Base-by-base conservation (phyloP, 2,888 invertebrate species). In the Chloroclysta siterata region DNA sequence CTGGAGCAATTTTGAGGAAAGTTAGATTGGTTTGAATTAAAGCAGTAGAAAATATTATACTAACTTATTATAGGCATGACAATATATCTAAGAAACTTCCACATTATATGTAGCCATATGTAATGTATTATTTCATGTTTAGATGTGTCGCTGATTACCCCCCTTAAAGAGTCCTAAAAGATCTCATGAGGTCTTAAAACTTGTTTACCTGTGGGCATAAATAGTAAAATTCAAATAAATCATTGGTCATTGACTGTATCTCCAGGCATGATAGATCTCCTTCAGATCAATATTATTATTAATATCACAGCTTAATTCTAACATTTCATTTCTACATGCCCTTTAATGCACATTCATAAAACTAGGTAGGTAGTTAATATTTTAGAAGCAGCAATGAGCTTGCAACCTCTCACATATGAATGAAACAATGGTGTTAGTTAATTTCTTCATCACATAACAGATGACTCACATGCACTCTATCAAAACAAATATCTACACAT, bases 371-470 rank as follows among this genome's bases (percentile, higher is more conserved):
- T 22, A 22, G 22, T 22, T 3, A 22, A 3, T 22, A 22, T 22
- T 2, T 22, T 22, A 22, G 22, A 2, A 22, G 22, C 22, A 22
- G 22, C 22, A 22, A 22, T 22, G 22, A 2, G 3, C 22, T 22
- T 22, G 22, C 22, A 22, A 22, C 22, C 22, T 22, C 22, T 22
- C 22, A 33, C 33, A 33, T 8, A 33, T 33, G 33, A 2, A 41
- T 41, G 13, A 52, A 52, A 52, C 52, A 52, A 52, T 52, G 22
- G 36, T 15, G 33, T 36, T 17, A 52, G 17, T 39, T 52, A 36
- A 39, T 33, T 15, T 39, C 48, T 48, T 13, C n/a, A 13, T 29
- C 7, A 48, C 48, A 10, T 17, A 46, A 46, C n/a, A 6, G 5
- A 39, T 52, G 52, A 52, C 17, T 52, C 52, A 52, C 13, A 29